Base-by-base conservation (phyloP, 2,888 invertebrate genomes). In the Hypolimnas misippus region DNA sequence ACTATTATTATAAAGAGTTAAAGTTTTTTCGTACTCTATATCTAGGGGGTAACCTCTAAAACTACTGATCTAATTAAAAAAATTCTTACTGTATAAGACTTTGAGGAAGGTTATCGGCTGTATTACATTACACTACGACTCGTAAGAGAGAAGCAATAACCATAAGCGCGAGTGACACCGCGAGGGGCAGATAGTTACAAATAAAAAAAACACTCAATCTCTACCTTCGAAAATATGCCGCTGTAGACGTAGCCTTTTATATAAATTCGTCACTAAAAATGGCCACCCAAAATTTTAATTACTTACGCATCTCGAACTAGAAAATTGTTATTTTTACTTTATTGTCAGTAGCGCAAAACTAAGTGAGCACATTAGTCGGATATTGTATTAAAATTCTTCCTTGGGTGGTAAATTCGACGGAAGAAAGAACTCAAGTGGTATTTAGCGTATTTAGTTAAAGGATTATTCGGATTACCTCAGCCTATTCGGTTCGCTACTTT, bases 371-470 rank as follows among this genome's bases (percentile, higher is more conserved):
- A 62, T 70, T 73, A 70, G 62, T 38, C 68, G 59, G 56, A 57
- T 46, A 46, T 65, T 68, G 68, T 67, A 70, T 72, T 74, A 71
- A 66, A 65, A 65, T 68, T 65, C 63, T 71, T 79, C 68, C 83
- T 80, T 87, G 86, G 86, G 86, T 87, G 86, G 87, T 69, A 71
- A 71, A 60, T 35, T 40, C 52, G 55, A 46, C n/a, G 70, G 60
- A 71, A 72, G 73, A 77, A 70, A 70, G 70, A 61, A 42, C 65
- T 76, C 73, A 76, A 86, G 84, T 83, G 83, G 78, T 68, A 76
- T 73, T 79, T 79, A 70, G 73, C 73, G 77, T 88, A 84, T 87
- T 88, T 89, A 83, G 83, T 84, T 84, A 87, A 87, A 80, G 80
- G 89, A 89, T 91, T 89, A 87, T 75, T 63, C 66, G 76, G 87